Evolutionary conservation across 2,113 vertebrate genomes (phyloP).

Genomic region (Podiceps cristatus): DNA sequence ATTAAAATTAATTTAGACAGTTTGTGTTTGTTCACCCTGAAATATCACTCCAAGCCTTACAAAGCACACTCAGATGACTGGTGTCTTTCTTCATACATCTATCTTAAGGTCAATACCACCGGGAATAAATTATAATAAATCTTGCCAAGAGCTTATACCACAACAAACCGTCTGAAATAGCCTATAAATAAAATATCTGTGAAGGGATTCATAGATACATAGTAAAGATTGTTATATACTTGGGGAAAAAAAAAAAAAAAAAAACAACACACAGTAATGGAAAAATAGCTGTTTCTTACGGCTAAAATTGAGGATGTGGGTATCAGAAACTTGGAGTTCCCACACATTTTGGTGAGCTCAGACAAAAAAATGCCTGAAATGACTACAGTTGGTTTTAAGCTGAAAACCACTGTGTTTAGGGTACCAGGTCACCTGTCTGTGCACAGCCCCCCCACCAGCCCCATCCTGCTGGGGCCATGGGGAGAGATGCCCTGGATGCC

Average conservation of each 20-base stretch:
- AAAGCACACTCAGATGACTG: slow-evolving; percentile 56
- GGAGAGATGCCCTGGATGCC: not conserved
- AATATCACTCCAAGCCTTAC: slow-evolving; percentile 29
- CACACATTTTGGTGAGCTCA: slow-evolving; percentile 56
- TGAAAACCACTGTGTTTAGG: not conserved
- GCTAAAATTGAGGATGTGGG: slow-evolving; percentile 56
- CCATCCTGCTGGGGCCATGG: not conserved
- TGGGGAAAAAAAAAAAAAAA: slow-evolving; percentile 24
- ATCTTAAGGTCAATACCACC: slow-evolving; percentile 26
- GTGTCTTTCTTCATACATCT: slow-evolving; percentile 1
- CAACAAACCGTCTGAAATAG: slow-evolving; percentile 73
- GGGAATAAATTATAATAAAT: slow-evolving; percentile 55
- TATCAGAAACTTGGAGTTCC: slow-evolving; percentile 63
- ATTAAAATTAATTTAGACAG: slow-evolving; percentile 52
- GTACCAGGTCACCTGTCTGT: not conserved
- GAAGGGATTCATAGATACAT: slow-evolving; percentile 61
- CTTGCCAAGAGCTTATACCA: slow-evolving; percentile 64
- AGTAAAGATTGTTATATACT: slow-evolving; percentile 49
- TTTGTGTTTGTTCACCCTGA: slow-evolving; percentile 36
- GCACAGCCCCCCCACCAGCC: not conserved
- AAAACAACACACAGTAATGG: slow-evolving; percentile 22
- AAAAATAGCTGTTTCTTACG: slow-evolving; percentile 64
- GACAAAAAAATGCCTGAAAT: slow-evolving; percentile 4
- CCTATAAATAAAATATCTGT: slow-evolving; percentile 74
- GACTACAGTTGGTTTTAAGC: not conserved